phyloP scores from a whole-genome alignment of 2,888 invertebrate genomes.

The Andrena trimmerana region DNA sequence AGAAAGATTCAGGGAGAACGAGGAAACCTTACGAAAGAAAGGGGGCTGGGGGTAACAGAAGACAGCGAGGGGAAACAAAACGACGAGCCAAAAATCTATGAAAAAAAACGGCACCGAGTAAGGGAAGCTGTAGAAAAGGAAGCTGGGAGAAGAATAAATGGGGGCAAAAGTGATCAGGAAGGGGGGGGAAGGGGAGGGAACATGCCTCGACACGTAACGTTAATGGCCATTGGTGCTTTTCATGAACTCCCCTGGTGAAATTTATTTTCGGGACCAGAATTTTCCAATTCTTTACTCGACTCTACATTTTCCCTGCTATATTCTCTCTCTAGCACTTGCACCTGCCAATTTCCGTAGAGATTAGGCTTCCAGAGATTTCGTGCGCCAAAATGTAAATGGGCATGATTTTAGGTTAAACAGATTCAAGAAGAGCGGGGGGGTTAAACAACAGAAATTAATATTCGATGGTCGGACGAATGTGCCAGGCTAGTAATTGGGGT shows the following conservation, averaged over 20 bases:
- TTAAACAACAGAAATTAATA: background rate
- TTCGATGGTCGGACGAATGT: slow-evolving; percentile 2
- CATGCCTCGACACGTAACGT: slow-evolving; percentile 27
- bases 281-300: background rate
- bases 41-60: background rate
- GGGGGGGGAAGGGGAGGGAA: background rate
- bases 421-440: background rate
- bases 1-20: background rate
- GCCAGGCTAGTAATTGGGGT: slow-evolving; percentile 1
- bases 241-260: slow-evolving; percentile 50
- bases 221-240: slow-evolving; percentile 56
- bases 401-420: too few relatives aligned
- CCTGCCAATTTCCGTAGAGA: background rate
- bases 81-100: slow-evolving; percentile 1
- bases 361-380: too few relatives aligned
- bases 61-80: background rate
- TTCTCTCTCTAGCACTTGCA: background rate
- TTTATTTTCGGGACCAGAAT: slow-evolving; percentile 46
- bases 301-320: background rate
- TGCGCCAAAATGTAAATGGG: too few relatives aligned
- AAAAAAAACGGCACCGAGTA: background rate
- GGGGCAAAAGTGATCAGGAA: slow-evolving; percentile 19
- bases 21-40: slow-evolving; percentile 4
- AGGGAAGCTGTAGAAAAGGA: background rate
- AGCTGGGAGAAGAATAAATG: background rate